Evolutionary conservation across 2,113 vertebrate species (phyloP).

Genomic region (Porphyrio hochstetteri): DNA sequence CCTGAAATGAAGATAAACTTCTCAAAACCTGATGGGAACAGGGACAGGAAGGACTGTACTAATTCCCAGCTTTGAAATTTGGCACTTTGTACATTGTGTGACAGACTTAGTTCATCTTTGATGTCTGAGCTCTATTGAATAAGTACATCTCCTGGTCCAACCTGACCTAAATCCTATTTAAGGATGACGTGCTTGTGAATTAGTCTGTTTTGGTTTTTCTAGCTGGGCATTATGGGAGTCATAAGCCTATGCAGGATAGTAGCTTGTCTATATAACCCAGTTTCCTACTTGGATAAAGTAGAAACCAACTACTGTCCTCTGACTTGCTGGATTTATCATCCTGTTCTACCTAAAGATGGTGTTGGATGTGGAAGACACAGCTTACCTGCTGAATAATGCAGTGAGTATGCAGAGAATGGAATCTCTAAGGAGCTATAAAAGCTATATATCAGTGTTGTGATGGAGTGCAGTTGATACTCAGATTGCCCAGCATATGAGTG

Average conservation of each 20-base stretch:
- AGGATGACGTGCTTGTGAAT: conserved; percentile 81
- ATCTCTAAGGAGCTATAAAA: neutral
- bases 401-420: conserved; percentile 77
- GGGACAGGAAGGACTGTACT: neutral
- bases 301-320: conserved; percentile 5
- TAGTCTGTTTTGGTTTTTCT: conserved; percentile 80
- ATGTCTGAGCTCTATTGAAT: conserved; percentile 37
- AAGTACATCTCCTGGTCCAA: conserved; percentile 49
- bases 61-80: neutral
- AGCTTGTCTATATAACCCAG: conserved; percentile 81
- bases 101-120: conserved; percentile 11
- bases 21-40: neutral
- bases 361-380: conserved; percentile 82
- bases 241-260: conserved; percentile 73
- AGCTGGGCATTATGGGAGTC: conserved; percentile 78
- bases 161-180: conserved; percentile 88
- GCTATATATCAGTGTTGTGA: neutral
- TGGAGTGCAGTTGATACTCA: rapidly evolving
- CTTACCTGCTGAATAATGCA: conserved; percentile 79
- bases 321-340: conserved; percentile 63
- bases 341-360: conserved; percentile 81
- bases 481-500: rapidly evolving
- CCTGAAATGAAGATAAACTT: neutral
- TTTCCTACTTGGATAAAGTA: neutral
- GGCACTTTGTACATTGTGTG: neutral